Evolutionary conservation across 2,113 vertebrate genomes (phyloP).

Genomic region (Blennius ocellaris): DNA sequence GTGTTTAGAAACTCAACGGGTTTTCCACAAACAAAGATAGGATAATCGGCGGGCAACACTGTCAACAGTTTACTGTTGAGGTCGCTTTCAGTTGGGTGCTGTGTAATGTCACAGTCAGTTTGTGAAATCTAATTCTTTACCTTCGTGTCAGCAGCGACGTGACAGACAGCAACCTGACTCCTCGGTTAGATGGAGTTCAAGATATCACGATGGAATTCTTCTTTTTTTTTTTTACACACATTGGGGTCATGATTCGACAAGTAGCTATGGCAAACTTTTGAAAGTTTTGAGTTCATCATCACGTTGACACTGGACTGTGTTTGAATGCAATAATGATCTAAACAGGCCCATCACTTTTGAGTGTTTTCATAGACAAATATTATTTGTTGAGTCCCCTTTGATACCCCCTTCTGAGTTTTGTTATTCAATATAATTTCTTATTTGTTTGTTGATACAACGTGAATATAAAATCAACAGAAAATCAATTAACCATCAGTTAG

Average conservation of each 20-base stretch:
- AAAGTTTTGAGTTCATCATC: neutral
- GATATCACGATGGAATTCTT: too few relatives aligned
- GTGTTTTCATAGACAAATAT: neutral
- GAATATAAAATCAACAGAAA: too few relatives aligned
- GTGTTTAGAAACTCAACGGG: neutral
- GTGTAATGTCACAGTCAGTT: neutral
- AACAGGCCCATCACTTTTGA: neutral
- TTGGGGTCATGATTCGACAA: too few relatives aligned
- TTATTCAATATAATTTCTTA: too few relatives aligned
- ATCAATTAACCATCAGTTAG: too few relatives aligned
- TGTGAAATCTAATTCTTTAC: neutral
- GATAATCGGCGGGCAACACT: constrained; percentile 3
- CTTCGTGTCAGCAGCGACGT: neutral
- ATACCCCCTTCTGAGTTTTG: neutral
- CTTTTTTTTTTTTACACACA: too few relatives aligned
- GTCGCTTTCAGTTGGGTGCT: constrained; percentile 12
- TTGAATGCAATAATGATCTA: neutral
- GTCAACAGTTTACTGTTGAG: neutral
- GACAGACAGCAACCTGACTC: neutral
- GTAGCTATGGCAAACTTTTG: too few relatives aligned
- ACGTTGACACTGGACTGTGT: neutral
- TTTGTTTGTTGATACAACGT: too few relatives aligned
- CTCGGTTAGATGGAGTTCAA: neutral
- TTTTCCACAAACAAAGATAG: constrained; percentile 4
- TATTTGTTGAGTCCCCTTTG: neutral